A percentile compares a stretch with the other conserved stretches of the same genome.
phyloP scores from a whole-genome alignment of 2,888 invertebrate species.

The Entomobrya proxima region DNA sequence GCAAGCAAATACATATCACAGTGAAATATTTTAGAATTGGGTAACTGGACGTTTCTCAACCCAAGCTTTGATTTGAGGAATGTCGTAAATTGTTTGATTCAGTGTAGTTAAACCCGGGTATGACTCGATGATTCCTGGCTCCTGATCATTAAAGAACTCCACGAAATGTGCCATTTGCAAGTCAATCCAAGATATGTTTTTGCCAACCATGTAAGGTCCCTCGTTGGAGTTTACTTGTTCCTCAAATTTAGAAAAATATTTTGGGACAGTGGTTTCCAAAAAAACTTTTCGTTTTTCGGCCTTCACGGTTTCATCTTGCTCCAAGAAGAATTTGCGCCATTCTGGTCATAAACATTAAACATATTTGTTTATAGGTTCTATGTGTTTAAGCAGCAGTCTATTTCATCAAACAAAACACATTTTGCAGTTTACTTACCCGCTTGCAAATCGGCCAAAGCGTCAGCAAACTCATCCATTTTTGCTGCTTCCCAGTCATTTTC shows the following conservation, averaged over 20 bases:
- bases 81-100: conserved; percentile 79
- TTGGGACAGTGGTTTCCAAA: conserved; percentile 44
- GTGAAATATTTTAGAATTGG: conserved; percentile 23
- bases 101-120: conserved; percentile 80
- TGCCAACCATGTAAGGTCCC: conserved; percentile 56
- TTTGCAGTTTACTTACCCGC: conserved; percentile 38
- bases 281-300: conserved; percentile 52
- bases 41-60: conserved; percentile 80
- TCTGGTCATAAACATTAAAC: conserved; percentile 26
- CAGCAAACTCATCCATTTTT: conserved; percentile 56
- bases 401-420: too few relatives aligned
- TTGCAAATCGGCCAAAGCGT: conserved; percentile 48
- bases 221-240: conserved; percentile 31
- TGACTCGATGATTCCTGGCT: conserved; percentile 77
- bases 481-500: conserved; percentile 66
- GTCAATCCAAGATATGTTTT: conserved; percentile 62
- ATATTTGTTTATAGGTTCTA: neutral
- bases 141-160: conserved; percentile 9
- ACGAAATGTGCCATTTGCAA: conserved; percentile 45
- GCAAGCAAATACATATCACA: too few relatives aligned
- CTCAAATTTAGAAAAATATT: conserved; percentile 51
- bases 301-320: conserved; percentile 57
- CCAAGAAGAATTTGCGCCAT: conserved; percentile 60
- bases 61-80: conserved; percentile 81
- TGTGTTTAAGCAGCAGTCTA: too few relatives aligned